Evolutionary conservation across 1,140 invertebrate genomes (phyloP).

Genomic region (Leptoteleia sp.): DNA sequence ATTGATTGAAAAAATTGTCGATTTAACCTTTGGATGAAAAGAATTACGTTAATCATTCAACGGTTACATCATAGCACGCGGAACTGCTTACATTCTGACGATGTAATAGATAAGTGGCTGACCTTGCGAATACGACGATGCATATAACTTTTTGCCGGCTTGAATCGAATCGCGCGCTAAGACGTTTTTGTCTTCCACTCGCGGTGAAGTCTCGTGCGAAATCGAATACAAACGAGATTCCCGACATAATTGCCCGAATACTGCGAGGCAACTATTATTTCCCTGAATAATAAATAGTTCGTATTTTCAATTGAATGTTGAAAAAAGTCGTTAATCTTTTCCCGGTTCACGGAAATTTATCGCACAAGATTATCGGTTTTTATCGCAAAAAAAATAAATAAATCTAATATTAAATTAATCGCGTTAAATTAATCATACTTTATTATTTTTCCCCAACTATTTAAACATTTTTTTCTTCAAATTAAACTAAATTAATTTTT

Average conservation of each 20-base stretch:
- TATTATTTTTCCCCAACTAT: too few species aligned
- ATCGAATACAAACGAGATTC: slow-evolving; percentile 39
- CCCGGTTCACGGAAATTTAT: too few species aligned
- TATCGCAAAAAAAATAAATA: too few species aligned
- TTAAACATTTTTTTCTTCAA: too few species aligned
- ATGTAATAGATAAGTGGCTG: slow-evolving; percentile 70
- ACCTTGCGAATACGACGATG: slow-evolving; percentile 69
- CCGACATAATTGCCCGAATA: slow-evolving; percentile 25
- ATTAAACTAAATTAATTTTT: too few species aligned
- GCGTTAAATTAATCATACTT: too few species aligned
- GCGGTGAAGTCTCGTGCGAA: slow-evolving; percentile 40
- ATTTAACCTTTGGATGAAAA: slow-evolving; percentile 69
- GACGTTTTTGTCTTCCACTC: slow-evolving; percentile 45
- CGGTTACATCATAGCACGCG: slow-evolving; percentile 75
- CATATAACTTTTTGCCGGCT: slow-evolving; percentile 63
- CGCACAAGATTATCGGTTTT: too few species aligned
- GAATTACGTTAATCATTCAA: slow-evolving; percentile 73
- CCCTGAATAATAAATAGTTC: background rate
- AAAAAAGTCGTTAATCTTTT: too few species aligned
- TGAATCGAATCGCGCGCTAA: slow-evolving; percentile 51
- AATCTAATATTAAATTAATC: too few species aligned
- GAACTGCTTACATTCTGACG: slow-evolving; percentile 68
- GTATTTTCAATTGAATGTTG: too few species aligned
- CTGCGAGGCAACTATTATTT: background rate
- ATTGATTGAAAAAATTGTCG: slow-evolving; percentile 35